Conservation (phyloP, 1,140 invertebrate species). For the Leptonema lineaticorne region DNA sequence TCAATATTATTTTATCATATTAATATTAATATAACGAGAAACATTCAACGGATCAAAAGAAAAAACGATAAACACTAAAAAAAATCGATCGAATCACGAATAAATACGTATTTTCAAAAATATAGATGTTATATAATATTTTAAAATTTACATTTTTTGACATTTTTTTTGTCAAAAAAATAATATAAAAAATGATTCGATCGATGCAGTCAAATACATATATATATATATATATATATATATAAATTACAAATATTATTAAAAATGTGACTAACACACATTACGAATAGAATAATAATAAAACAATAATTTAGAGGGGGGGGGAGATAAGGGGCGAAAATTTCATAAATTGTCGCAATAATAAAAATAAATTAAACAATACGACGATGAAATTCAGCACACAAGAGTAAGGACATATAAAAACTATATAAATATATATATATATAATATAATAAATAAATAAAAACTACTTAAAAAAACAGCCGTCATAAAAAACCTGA, state of each 20-base stretch:
- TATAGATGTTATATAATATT: too few species aligned
- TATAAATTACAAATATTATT: not conserved
- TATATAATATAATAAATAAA: not conserved
- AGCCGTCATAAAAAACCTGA: slow-evolving; percentile 2
- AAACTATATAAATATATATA: not conserved
- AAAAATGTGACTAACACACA: not conserved
- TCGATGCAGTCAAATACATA: not conserved
- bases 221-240: too few species aligned
- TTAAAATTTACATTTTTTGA: too few species aligned
- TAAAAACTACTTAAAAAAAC: not conserved
- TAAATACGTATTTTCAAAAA: too few species aligned
- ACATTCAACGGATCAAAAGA: too few species aligned
- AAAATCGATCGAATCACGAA: slow-evolving; percentile 3
- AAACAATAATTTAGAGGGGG: too few species aligned
- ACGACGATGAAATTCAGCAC: slow-evolving; percentile 11
- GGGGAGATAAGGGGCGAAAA: not conserved
- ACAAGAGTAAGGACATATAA: slow-evolving; percentile 14
- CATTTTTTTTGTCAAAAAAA: too few species aligned
- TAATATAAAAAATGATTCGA: too few species aligned
- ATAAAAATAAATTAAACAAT: slow-evolving; percentile 2
- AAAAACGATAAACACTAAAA: too few species aligned
- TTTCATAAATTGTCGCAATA: not conserved
- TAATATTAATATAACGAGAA: too few species aligned
- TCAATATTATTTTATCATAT: too few species aligned
- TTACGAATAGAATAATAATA: not conserved